A percentile compares a stretch with the other conserved stretches of the same genome.
phyloP scores from a whole-genome alignment of 2,888 invertebrate species.

The Polylopha cassiicola region DNA sequence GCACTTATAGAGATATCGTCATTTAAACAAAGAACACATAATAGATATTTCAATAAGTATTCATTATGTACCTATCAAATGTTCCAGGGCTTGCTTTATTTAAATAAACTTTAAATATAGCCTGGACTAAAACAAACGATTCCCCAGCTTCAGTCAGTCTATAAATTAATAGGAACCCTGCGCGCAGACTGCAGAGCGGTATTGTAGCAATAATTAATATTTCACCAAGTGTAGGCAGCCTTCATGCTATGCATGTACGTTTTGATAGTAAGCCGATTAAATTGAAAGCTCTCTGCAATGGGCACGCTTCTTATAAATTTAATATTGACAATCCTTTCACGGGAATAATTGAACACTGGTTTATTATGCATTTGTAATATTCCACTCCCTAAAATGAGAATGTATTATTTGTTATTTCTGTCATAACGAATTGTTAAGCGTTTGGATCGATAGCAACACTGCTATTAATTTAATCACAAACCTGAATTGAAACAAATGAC shows the following conservation, averaged over 20 bases:
- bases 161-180: constrained; percentile 46
- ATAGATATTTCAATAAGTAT: too few relatives aligned
- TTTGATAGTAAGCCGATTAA: constrained; percentile 10
- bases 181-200: constrained; percentile 9
- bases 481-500: constrained; percentile 37
- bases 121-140: constrained; percentile 26
- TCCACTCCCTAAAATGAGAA: too few relatives aligned
- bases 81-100: too few relatives aligned
- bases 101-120: constrained; percentile 31
- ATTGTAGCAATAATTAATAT: constrained; percentile 23
- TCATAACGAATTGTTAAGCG: too few relatives aligned
- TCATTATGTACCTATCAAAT: too few relatives aligned
- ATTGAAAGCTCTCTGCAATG: constrained; percentile 5
- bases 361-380: too few relatives aligned
- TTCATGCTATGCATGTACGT: constrained; percentile 7
- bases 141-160: constrained; percentile 37
- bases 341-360: constrained; percentile 1
- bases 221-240: constrained; percentile 17
- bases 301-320: constrained; percentile 12
- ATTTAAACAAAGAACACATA: too few relatives aligned
- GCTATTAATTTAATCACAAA: constrained; percentile 17
- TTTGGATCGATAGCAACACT: too few relatives aligned
- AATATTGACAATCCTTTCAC: constrained; percentile 2
- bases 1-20: too few relatives aligned
- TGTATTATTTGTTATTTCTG: too few relatives aligned